A percentile compares a stretch with the other conserved stretches of the same genome.
Evolutionary conservation across 2,888 invertebrate genomes (phyloP).

Genomic region (Acanthosoma haemorrhoidale): DNA sequence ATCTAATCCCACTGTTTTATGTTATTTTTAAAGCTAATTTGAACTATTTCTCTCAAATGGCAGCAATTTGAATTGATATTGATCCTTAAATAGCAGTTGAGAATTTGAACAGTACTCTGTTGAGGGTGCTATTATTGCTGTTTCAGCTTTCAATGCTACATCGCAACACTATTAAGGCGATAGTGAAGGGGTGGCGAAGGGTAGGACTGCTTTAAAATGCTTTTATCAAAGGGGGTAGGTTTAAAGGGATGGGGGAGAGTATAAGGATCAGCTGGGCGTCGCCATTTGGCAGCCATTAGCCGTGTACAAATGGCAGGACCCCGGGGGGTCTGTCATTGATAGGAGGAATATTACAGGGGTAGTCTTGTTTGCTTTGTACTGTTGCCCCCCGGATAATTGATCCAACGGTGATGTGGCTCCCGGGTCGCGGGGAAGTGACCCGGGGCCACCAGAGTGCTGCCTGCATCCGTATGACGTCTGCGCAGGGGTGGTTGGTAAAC

Average conservation of each 20-base stretch:
- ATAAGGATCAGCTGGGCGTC: neutral
- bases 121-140: too few species aligned
- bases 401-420: slow-evolving; percentile 1
- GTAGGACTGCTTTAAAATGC: neutral
- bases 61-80: too few species aligned
- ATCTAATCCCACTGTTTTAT: too few species aligned
- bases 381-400: neutral
- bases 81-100: too few species aligned
- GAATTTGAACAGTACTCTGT: too few species aligned
- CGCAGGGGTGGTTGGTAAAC: too few species aligned
- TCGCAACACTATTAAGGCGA: neutral
- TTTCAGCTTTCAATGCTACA: neutral
- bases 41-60: too few species aligned
- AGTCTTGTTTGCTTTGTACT: neutral
- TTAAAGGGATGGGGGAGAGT: neutral
- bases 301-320: too few species aligned
- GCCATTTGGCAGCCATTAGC: slow-evolving; percentile 9
- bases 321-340: neutral
- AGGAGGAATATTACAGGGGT: neutral
- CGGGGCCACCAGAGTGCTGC: too few species aligned
- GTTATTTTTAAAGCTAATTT: too few species aligned
- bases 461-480: too few species aligned
- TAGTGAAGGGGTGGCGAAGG: neutral
- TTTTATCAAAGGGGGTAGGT: neutral
- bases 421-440: neutral